Conservation (phyloP, 2,113 vertebrate species). For the Oxygymnocypris stewartii region DNA sequence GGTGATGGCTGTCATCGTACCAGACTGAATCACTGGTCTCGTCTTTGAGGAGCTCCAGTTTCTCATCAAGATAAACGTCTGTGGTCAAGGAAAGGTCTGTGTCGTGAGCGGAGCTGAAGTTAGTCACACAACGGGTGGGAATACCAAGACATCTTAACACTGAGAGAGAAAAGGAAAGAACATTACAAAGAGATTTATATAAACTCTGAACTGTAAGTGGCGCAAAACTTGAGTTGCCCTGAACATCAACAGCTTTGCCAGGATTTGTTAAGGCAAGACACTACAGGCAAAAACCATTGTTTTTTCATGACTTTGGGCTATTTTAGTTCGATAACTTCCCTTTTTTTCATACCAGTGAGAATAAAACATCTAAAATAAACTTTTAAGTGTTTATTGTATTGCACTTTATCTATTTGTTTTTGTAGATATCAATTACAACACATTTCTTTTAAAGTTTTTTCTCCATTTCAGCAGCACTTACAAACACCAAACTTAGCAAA, state of each 20-base stretch:
- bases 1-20: constrained; percentile 62
- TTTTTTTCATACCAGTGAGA: too few relatives aligned
- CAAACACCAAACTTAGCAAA: too few relatives aligned
- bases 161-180: constrained; percentile 54
- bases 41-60: constrained; percentile 78
- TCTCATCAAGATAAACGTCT: constrained; percentile 88
- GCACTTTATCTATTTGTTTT: too few relatives aligned
- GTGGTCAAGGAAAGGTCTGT: constrained; percentile 88
- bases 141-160: constrained; percentile 88
- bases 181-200: not conserved
- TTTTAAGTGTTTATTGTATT: too few relatives aligned
- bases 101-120: constrained; percentile 90
- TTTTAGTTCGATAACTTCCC: too few relatives aligned
- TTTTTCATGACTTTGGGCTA: too few relatives aligned
- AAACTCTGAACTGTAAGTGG: not conserved
- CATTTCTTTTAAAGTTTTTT: too few relatives aligned
- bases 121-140: constrained; percentile 83
- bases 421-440: too few relatives aligned
- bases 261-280: not conserved
- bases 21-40: constrained; percentile 87
- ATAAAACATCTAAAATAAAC: too few relatives aligned
- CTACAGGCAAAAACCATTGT: too few relatives aligned
- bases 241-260: not conserved
- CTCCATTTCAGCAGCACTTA: too few relatives aligned
- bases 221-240: not conserved